Conservation (phyloP, 2,797 vertebrate genomes). For the Xyrichtys novacula region DNA sequence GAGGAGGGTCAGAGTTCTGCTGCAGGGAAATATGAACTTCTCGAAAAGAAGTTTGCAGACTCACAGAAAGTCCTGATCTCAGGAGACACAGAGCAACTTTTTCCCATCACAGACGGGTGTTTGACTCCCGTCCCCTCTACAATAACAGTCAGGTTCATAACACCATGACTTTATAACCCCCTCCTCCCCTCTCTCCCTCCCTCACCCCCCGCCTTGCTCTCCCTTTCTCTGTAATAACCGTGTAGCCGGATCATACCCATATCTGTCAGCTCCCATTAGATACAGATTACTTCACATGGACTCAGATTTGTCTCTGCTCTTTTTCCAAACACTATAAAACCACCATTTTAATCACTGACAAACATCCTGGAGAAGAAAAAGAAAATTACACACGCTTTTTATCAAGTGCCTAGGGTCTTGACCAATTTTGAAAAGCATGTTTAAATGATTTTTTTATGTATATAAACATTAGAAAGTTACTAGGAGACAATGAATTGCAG, state of each 20-base stretch:
- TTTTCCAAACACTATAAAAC: neutral
- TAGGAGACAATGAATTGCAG: too few species aligned
- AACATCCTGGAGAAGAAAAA: too few species aligned
- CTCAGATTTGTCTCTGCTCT: neutral
- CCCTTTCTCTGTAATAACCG: conserved; percentile 55
- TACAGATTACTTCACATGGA: conserved; percentile 43
- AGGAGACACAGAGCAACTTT: neutral
- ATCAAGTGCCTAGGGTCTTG: too few species aligned
- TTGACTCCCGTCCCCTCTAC: conserved; percentile 45
- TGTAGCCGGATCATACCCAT: conserved; percentile 66
- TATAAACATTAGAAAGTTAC: too few species aligned
- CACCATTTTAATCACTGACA: too few species aligned
- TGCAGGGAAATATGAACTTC: neutral
- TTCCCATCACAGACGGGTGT: conserved; percentile 49
- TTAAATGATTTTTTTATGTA: too few species aligned
- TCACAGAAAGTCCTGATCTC: too few species aligned
- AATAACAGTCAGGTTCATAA: conserved; percentile 64
- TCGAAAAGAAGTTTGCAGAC: too few species aligned
- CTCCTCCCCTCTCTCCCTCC: neutral
- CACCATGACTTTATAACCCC: conserved; percentile 51
- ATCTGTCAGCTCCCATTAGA: conserved; percentile 74
- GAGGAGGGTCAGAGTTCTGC: neutral
- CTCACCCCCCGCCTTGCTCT: conserved; percentile 33
- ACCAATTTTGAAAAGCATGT: too few species aligned
- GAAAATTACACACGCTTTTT: too few species aligned